Base-by-base conservation (phyloP, 2,113 vertebrate species). In the Amia ocellicauda region DNA sequence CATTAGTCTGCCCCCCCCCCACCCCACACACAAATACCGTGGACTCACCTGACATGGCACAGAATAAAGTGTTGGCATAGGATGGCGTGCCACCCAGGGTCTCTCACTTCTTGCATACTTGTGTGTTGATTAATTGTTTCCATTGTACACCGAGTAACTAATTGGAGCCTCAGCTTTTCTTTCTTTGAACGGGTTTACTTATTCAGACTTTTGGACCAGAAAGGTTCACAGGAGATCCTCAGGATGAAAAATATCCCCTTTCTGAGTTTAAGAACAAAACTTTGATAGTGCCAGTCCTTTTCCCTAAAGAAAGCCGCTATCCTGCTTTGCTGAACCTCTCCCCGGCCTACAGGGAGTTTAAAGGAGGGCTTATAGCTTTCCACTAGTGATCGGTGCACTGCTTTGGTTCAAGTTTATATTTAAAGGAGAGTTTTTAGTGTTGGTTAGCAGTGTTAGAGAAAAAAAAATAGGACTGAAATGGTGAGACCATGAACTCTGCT, bases 161-260 rank as follows among this genome's bases (percentile, higher is more conserved):
- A 36, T 36, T 52, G 9, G 50, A 52, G 50, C 8, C 22, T 51
- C 51, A 17, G 20, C 22, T 13, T 51, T 16, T 58, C 62, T 27
- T 36, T 24, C 41, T 45, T 19, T 56, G 13, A 43, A 53, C 27
- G 45, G 60, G 62, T 73, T 69, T 73, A 69, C 69, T 73, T 73
- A 50, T 56, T 54, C 28, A 45, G 20, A 23, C 54, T 66, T 28
- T 63, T 29, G 19, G 23, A 28, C 47, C 52, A 49, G n/a, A 29
- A 52, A 41, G 31, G 24, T 36, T 29, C 58, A 17, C 28, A 45
- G 5, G 31, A 36, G 1, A 36, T 36, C 31, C 31, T 36, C 31
- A 36, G 31, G 31, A 36, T 36, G 31, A 36, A 36, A 36, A 36
- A 36, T 36, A 17, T 14, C 19, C 26, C 58, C 43, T 62, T 67